These are phyloP conservation scores for Phylloscopus trochilus DNA, from an alignment of 2,113 vertebrate genomes.

Conservation along the genomic window DNA sequence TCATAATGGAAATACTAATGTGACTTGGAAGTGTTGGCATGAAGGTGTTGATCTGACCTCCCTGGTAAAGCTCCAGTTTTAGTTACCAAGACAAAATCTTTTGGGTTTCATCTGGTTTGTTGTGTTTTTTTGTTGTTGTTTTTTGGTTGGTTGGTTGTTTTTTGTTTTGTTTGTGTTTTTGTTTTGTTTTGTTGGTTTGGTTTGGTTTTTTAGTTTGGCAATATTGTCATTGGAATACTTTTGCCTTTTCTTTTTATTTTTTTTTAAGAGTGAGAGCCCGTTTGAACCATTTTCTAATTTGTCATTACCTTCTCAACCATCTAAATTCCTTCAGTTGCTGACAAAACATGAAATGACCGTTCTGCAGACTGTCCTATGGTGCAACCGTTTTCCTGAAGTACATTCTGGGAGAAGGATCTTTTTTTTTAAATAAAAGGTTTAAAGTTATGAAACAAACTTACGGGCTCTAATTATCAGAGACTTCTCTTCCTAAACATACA, in stretches of 20 bases:
- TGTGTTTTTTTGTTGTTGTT: too few relatives aligned
- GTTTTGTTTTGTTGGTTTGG: not conserved
- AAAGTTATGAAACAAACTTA: not conserved
- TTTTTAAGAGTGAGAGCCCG: not conserved
- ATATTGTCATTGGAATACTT: not conserved
- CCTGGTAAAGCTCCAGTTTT: not conserved
- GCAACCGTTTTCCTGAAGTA: not conserved
- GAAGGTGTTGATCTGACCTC: not conserved
- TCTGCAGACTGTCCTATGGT: not conserved
- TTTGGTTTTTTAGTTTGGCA: not conserved
- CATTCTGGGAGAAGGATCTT: not conserved
- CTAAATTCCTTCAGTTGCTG: not conserved
- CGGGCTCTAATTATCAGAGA: not conserved
- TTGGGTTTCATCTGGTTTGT: not conserved
- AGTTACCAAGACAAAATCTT: not conserved
- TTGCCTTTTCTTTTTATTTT: not conserved
- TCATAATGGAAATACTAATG: not conserved
- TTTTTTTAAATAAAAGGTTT: not conserved
- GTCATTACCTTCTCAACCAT: not conserved
- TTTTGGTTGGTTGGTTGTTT: too few relatives aligned
- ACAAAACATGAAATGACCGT: not conserved
- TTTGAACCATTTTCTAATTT: not conserved
- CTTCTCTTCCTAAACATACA: not conserved
- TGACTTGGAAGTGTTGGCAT: not conserved
- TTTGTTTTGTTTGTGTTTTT: too few relatives aligned